Percentiles rank a stretch among this genome's conserved stretches.
These are phyloP conservation scores for Sarcophaga carnaria DNA, from an alignment of 2,888 invertebrate genomes.

Conservation along the genomic window DNA sequence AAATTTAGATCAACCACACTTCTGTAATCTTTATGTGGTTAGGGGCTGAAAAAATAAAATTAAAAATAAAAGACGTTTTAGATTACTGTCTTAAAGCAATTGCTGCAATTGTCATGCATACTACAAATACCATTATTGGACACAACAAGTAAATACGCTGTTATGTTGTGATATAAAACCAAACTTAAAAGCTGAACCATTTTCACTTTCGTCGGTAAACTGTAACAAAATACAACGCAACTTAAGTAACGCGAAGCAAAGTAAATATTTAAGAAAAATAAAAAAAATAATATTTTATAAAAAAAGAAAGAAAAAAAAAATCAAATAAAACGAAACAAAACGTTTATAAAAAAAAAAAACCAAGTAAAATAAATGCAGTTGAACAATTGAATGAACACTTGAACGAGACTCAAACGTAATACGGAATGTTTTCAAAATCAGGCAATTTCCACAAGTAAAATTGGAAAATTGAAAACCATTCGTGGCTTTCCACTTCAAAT, in stretches of 20 bases:
- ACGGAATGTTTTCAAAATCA: conserved; percentile 42
- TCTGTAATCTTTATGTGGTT: too few species aligned
- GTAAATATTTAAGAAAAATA: not conserved
- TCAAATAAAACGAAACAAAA: not conserved
- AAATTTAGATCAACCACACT: too few species aligned
- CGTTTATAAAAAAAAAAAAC: not conserved
- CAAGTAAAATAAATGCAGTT: not conserved
- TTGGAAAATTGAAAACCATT: conserved; percentile 44
- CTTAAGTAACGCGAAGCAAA: not conserved
- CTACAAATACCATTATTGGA: not conserved
- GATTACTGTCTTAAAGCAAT: too few species aligned
- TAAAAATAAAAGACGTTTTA: too few species aligned
- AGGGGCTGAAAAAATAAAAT: too few species aligned
- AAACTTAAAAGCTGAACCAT: conserved; percentile 71
- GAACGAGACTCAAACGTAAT: conserved; percentile 2
- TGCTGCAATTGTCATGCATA: not conserved
- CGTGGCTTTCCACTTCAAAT: conserved; percentile 7
- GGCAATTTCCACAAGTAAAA: conserved; percentile 47
- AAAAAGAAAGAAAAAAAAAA: conserved; percentile 8
- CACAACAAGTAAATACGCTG: not conserved
- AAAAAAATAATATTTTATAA: not conserved
- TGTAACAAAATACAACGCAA: conserved; percentile 71
- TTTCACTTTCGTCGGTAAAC: conserved; percentile 77
- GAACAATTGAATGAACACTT: conserved; percentile 6
- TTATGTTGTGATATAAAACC: conserved; percentile 74